Conservation (phyloP, 2,797 vertebrate species). For the Gephyroberyx darwinii region DNA sequence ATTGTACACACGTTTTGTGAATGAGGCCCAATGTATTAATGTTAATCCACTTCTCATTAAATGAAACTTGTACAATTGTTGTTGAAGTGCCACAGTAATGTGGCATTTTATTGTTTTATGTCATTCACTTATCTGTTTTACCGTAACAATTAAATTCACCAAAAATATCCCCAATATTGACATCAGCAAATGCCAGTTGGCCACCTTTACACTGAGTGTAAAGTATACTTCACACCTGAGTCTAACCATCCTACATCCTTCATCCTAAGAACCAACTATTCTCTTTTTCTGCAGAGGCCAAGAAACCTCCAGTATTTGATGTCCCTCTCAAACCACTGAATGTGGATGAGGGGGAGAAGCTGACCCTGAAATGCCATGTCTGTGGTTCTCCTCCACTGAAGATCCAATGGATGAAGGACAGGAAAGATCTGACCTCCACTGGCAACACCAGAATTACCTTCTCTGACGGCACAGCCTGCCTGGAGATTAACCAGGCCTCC, state of each 20-base stretch:
- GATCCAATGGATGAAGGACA: slow-evolving; percentile 95
- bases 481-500: slow-evolving; percentile 85
- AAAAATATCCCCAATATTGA: too few species aligned
- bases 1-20: too few species aligned
- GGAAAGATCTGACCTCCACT: slow-evolving; percentile 87
- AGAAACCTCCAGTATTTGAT: slow-evolving; percentile 92
- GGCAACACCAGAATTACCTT: slow-evolving; percentile 89
- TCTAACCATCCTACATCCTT: too few species aligned
- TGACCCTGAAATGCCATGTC: slow-evolving; percentile 91
- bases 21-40: background rate
- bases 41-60: background rate
- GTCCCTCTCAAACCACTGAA: slow-evolving; percentile 86
- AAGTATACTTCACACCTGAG: too few species aligned
- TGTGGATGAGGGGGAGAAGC: slow-evolving; percentile 84
- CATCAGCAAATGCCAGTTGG: too few species aligned
- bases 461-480: slow-evolving; percentile 85
- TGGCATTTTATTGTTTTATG: too few species aligned
- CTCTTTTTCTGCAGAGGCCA: slow-evolving; percentile 83
- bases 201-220: too few species aligned
- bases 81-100: too few species aligned
- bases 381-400: slow-evolving; percentile 89
- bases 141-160: too few species aligned
- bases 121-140: too few species aligned
- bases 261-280: too few species aligned
- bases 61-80: too few species aligned